Evolutionary conservation across 2,888 invertebrate genomes (phyloP).

Genomic region (Nemoura dubitans): DNA sequence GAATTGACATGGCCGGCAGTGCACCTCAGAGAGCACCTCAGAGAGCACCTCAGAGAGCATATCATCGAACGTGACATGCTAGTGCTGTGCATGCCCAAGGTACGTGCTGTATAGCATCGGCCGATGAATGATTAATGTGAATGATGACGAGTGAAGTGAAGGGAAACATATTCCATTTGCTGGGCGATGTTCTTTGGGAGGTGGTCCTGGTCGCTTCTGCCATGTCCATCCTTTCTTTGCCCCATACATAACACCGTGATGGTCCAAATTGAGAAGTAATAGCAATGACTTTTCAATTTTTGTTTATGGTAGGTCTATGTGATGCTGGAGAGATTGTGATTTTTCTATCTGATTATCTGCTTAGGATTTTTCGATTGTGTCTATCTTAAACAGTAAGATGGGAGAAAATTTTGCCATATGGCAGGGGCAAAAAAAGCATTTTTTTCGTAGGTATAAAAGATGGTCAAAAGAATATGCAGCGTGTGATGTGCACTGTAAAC

Average conservation of each 20-base stretch:
- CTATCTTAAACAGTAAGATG: conserved; percentile 3
- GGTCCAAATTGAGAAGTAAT: conserved; percentile 7
- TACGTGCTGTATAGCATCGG: too few relatives aligned
- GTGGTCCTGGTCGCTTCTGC: not conserved
- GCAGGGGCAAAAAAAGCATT: not conserved
- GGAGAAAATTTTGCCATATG: not conserved
- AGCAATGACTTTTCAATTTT: not conserved
- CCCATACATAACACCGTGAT: not conserved
- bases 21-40: not conserved
- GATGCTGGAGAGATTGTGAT: not conserved
- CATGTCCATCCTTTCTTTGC: not conserved
- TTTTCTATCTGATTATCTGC: not conserved
- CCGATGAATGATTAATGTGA: conserved; percentile 7
- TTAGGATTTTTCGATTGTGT: not conserved
- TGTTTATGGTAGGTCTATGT: not conserved
- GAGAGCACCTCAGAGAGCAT: not conserved
- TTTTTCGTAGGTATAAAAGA: too few relatives aligned
- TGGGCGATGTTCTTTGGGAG: not conserved
- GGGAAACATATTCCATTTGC: not conserved
- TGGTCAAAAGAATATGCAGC: too few relatives aligned
- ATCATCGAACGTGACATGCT: not conserved
- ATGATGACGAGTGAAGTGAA: not conserved
- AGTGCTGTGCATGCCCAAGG: not conserved
- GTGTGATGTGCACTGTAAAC: too few relatives aligned
- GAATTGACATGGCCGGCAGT: not conserved